Evolutionary conservation across 2,113 vertebrate species (phyloP).

Genomic region (Cephalopterus ornatus): DNA sequence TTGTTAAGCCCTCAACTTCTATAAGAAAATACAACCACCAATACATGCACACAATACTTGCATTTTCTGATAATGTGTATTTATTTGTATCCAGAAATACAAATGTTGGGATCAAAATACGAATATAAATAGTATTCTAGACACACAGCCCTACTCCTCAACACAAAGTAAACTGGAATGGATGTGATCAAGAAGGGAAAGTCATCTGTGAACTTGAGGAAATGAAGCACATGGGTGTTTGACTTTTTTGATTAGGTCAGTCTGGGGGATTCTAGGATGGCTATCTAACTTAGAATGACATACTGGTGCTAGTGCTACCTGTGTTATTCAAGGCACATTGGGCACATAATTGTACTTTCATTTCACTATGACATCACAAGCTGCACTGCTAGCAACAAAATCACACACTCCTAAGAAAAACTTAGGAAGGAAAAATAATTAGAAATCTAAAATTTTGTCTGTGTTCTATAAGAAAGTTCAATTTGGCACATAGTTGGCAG

Average conservation of each 20-base stretch:
- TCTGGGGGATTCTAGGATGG: slow-evolving; percentile 42
- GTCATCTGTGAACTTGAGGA: not conserved
- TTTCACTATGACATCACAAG: slow-evolving; percentile 73
- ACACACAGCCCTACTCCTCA: slow-evolving; percentile 59
- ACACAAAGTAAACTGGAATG: slow-evolving; percentile 60
- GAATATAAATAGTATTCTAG: slow-evolving; percentile 74
- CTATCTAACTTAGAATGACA: slow-evolving; percentile 61
- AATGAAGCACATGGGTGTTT: slow-evolving; percentile 12
- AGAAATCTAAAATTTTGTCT: slow-evolving; percentile 36
- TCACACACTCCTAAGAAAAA: slow-evolving; percentile 40
- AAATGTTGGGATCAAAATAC: slow-evolving; percentile 77
- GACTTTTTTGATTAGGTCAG: slow-evolving; percentile 11
- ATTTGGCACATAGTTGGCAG: slow-evolving; percentile 36
- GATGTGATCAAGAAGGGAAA: not conserved
- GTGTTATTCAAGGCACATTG: slow-evolving; percentile 77
- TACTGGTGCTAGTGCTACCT: slow-evolving; percentile 64
- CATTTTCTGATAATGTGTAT: slow-evolving; percentile 74
- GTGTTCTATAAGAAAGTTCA: slow-evolving; percentile 3
- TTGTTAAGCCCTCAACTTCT: not conserved
- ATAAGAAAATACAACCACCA: not conserved
- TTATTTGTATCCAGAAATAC: slow-evolving; percentile 81
- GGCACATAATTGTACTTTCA: slow-evolving; percentile 70
- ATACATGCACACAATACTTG: not conserved
- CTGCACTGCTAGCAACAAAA: slow-evolving; percentile 54
- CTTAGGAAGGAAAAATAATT: slow-evolving; percentile 5